Conservation (phyloP, 53 echinoderm and acorn worm species). For the Luidia sarsii region DNA sequence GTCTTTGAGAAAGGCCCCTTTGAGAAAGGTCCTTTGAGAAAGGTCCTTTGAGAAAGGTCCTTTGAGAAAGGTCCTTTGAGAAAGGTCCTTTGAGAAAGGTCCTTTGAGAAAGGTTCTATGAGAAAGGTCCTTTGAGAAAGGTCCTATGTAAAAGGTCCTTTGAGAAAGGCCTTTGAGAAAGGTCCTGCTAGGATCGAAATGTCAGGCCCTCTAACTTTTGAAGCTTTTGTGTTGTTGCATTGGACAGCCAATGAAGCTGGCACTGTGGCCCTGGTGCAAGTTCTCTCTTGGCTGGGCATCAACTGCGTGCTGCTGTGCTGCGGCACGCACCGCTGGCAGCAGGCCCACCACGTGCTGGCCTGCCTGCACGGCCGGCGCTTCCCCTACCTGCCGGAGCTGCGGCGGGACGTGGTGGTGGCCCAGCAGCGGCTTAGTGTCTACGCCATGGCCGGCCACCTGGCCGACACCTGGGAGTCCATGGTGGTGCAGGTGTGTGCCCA, state of each 20-base stretch:
- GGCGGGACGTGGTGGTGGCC: background rate
- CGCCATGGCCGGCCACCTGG: background rate
- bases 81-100: too few relatives aligned
- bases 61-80: too few relatives aligned
- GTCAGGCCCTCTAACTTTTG: background rate
- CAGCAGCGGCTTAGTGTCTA: background rate
- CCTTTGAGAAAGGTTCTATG: too few relatives aligned
- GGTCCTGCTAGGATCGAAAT: too few relatives aligned
- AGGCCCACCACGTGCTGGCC: constrained; percentile 14
- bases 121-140: too few relatives aligned
- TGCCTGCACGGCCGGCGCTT: constrained; percentile 9
- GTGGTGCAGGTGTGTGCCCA: constrained; percentile 14
- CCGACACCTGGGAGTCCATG: background rate
- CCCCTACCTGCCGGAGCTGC: constrained; percentile 5
- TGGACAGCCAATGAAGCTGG: background rate
- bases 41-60: too few relatives aligned
- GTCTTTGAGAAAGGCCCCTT: too few relatives aligned
- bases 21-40: too few relatives aligned
- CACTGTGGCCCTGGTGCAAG: background rate
- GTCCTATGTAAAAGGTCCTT: too few relatives aligned
- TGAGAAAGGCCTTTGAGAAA: too few relatives aligned
- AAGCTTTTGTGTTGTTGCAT: background rate
- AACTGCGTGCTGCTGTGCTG: constrained; percentile 16
- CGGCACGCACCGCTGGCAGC: background rate
- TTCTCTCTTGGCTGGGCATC: constrained; percentile 29